A percentile compares a stretch with the other conserved stretches of the same genome.
These are phyloP conservation scores for Vipera latastei DNA, from an alignment of 2,797 vertebrate genomes.

Conservation along the genomic window DNA sequence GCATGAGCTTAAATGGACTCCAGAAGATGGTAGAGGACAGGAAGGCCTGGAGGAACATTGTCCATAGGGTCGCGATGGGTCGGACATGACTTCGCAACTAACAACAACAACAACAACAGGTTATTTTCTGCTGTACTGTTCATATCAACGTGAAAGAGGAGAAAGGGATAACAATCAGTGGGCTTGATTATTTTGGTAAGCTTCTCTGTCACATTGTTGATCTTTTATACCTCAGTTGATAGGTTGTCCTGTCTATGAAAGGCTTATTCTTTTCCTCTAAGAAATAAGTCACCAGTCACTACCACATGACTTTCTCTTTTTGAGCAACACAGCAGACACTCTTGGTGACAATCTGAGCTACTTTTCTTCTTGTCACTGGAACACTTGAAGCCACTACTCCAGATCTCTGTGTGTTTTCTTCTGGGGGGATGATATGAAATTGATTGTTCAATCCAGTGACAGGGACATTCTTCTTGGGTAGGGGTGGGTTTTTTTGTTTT, in stretches of 20 bases:
- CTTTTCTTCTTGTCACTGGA: not conserved
- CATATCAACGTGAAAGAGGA: not conserved
- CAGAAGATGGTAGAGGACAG: no score
- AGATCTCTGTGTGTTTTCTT: not conserved
- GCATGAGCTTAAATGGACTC: no score
- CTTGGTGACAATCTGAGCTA: not conserved
- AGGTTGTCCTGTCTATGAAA: no score
- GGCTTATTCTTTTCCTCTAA: not conserved
- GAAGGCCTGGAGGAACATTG: no score
- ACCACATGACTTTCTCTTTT: not conserved
- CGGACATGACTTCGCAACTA: no score
- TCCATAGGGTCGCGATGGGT: no score
- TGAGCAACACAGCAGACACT: not conserved
- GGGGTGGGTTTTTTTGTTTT: no score
- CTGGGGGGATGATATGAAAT: not conserved
- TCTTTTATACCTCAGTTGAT: not conserved
- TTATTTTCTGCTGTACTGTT: not conserved
- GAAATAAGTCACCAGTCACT: not conserved
- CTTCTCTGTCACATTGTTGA: not conserved
- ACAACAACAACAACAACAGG: no score
- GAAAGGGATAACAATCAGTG: not conserved
- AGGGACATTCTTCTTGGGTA: not conserved
- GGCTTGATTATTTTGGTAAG: not conserved
- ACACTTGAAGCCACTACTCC: not conserved
- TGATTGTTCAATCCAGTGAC: not conserved